Evolutionary conservation across 2,797 vertebrate species (phyloP), one percentile per base, ranked within the genome.

Genomic region (Chrosomus eos): DNA sequence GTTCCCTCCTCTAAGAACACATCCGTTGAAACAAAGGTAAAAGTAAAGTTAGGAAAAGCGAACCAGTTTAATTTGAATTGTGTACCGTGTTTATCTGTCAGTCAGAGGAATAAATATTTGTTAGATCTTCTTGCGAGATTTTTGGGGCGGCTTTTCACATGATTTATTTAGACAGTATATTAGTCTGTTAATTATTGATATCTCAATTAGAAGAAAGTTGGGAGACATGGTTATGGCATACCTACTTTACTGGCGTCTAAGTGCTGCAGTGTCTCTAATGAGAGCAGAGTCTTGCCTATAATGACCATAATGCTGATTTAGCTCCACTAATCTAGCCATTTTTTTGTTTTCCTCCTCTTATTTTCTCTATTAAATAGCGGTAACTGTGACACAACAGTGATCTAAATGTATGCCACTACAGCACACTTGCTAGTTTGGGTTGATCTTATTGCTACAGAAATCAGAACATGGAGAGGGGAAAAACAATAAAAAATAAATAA

Each of bases 161-260:
- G 91, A 95, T 91, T 95, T 93, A 95, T 95, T 95, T 92, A 94
- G 92, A 91, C 89, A 92, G 88, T 94, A 94, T 94, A 96, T 95
- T 94, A 92, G 93, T 92, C 92, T 93, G 93, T 95, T 94, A 95
- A 96, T 95, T 95, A 95, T 95, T 95, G 90, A 96, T 96, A 92
- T 95, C 88, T 92, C 93, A 95, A 96, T 95, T 95, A 96, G 91
- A 90, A 93, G 92, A 91, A 92, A 91, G 86, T 93, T 92, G 92
- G 91, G 92, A 94, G 93, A 89, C 93, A 90, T 91, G 88, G 87
- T 88, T 85, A 88, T 89, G 88, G 78, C 74, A 75, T 88, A 84
- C 85, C 68, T 88, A 84, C 87, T 91, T 89, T 87, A 89, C 83
- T 88, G 86, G 85, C 88, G 88, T 81, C 89, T 87, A 82, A 85